Evolutionary conservation across 2,888 invertebrate species (phyloP).

Genomic region (Spatulosminthurus flaviceps): DNA sequence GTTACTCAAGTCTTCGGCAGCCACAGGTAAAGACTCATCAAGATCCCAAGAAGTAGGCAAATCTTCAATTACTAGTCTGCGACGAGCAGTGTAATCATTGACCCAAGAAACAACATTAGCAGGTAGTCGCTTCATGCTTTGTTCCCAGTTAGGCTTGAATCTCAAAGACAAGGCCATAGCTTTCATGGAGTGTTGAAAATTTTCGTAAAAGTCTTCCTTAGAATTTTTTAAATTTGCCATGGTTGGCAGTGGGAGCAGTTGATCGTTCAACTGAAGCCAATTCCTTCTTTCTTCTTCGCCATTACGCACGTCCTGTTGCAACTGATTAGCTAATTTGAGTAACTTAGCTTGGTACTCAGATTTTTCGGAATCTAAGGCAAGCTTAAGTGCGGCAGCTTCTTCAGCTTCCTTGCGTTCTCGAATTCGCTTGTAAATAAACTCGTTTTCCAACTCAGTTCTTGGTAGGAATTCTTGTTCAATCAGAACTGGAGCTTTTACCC

Average conservation of each 20-base stretch:
- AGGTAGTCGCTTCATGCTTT: constrained; percentile 21
- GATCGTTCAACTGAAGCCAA: background rate
- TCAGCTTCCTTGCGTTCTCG: background rate
- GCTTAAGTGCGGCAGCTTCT: background rate
- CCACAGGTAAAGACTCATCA: background rate
- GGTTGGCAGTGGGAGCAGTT: background rate
- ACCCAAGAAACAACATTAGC: constrained; percentile 23
- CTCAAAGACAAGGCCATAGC: constrained; percentile 31
- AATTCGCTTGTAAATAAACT: constrained; percentile 30
- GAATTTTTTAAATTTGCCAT: background rate
- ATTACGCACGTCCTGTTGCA: constrained; percentile 23
- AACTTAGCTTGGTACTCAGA: background rate
- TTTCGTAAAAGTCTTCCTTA: background rate
- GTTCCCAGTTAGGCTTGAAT: constrained; percentile 13
- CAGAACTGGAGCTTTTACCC: background rate
- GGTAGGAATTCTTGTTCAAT: constrained; percentile 51
- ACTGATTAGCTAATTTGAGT: background rate
- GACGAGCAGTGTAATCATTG: constrained; percentile 9
- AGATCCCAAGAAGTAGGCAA: background rate
- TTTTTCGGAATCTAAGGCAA: background rate
- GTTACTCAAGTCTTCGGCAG: background rate
- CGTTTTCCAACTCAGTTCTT: constrained; percentile 38
- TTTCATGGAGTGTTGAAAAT: constrained; percentile 23
- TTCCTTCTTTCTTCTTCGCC: constrained; percentile 15
- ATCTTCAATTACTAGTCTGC: background rate